These are phyloP conservation scores for Sebastes schlegelii DNA, from an alignment of 2,113 vertebrate genomes.

Conservation along the genomic window DNA sequence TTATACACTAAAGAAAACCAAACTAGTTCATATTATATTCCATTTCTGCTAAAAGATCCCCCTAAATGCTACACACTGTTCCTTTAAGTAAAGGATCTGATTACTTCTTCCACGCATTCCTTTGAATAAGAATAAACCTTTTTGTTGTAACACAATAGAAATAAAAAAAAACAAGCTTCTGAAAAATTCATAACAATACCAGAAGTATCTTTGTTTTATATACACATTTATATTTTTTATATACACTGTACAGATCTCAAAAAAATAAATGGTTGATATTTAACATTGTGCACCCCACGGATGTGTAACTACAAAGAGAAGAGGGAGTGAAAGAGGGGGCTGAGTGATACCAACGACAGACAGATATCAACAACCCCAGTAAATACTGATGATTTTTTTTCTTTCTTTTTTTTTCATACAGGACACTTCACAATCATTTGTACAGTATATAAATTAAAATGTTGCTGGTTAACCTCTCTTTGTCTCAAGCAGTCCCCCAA, in stretches of 20 bases:
- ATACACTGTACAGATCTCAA: slow-evolving; percentile 86
- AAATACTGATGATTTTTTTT: slow-evolving; percentile 66
- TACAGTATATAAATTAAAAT: slow-evolving; percentile 69
- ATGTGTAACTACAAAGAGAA: slow-evolving; percentile 76
- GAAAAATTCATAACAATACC: slow-evolving; percentile 65
- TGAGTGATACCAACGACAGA: slow-evolving; percentile 73
- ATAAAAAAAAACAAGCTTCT: slow-evolving; percentile 15
- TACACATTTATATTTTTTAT: slow-evolving; percentile 85
- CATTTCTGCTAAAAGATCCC: too few relatives aligned
- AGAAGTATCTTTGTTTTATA: slow-evolving; percentile 81
- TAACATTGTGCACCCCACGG: slow-evolving; percentile 81
- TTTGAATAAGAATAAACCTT: neutral
- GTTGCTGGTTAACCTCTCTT: slow-evolving; percentile 79
- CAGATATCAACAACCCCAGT: slow-evolving; percentile 76
- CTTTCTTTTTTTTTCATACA: slow-evolving; percentile 57
- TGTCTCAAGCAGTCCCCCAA: slow-evolving; percentile 54
- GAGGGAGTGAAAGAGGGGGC: slow-evolving; percentile 60
- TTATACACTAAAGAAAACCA: too few relatives aligned
- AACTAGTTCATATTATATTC: too few relatives aligned
- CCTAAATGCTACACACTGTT: too few relatives aligned
- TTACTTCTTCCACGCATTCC: neutral
- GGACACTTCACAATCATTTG: slow-evolving; percentile 74
- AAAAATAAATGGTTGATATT: slow-evolving; percentile 83
- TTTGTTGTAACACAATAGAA: neutral
- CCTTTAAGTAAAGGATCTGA: neutral